A percentile compares a stretch with the other conserved stretches of the same genome.
Evolutionary conservation across 2,797 vertebrate species (phyloP).

Genomic region (Pseudochaenichthys georgianus): DNA sequence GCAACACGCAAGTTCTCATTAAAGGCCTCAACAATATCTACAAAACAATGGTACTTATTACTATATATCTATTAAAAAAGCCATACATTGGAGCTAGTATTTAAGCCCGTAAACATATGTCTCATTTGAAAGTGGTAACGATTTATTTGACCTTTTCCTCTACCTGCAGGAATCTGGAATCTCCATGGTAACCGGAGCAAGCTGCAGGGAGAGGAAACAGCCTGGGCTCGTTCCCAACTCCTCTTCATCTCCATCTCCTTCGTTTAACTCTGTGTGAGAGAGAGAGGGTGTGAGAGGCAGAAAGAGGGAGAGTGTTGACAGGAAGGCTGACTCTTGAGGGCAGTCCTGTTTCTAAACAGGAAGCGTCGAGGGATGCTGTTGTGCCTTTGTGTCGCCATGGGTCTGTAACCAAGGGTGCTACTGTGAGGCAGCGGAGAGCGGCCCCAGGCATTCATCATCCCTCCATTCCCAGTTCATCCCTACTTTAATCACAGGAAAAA

Average conservation of each 20-base stretch:
- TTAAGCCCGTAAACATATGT: background rate
- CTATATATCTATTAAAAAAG: background rate
- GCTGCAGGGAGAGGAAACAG: constrained; percentile 25
- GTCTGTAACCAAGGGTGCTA: constrained; percentile 83
- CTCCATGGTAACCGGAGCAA: constrained; percentile 71
- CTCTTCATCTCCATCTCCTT: constrained; percentile 28
- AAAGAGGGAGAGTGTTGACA: constrained; percentile 59
- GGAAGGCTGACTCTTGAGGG: constrained; percentile 72
- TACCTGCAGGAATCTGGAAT: constrained; percentile 76
- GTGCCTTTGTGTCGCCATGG: constrained; percentile 76
- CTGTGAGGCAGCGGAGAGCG: constrained; percentile 63
- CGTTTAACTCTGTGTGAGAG: constrained; percentile 18
- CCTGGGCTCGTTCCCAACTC: constrained; percentile 11
- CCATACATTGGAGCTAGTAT: background rate
- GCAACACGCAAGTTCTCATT: too few species aligned
- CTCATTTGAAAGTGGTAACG: background rate
- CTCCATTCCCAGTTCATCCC: constrained; percentile 46
- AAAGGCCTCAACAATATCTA: too few species aligned
- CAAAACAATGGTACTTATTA: background rate
- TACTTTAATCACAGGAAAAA: constrained; percentile 13
- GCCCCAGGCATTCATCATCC: constrained; percentile 50
- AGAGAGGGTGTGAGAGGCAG: too few species aligned
- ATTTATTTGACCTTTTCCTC: background rate
- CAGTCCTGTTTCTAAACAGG: constrained; percentile 68
- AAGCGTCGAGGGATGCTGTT: constrained; percentile 69